Base-by-base conservation (phyloP, 2,113 vertebrate genomes). In the Cyanistes caeruleus region DNA sequence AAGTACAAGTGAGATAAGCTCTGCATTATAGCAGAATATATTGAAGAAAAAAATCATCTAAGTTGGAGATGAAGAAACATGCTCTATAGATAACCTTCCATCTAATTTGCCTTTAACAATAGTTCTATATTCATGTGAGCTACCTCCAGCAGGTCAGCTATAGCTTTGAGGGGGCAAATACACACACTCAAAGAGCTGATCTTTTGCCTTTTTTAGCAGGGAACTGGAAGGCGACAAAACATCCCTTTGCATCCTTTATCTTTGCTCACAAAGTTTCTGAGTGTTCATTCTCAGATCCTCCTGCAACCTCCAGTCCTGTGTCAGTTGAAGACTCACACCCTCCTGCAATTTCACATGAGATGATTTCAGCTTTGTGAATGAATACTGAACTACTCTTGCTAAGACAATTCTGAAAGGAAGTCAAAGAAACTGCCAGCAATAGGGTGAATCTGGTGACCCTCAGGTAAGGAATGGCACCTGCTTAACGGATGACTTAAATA, bases 101-200 rank as follows among this genome's bases (percentile, higher is more conserved):
- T 14, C 56, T 70, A 49, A 27, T 70, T 64, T 70, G n/a, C 33
- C 37, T 85, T 52, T 30, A 79, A 43, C 22, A 58, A 8, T 30
- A 79, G 46, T 43, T 72, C 51, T 46, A 3, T 48, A 65, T 24
- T 41, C 7, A 30, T 56, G 15, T 56, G 31, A 89, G 52, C 31
- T 48, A 18, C 49, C 14, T 70, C 67, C 76, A 83, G 64, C 49
- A 81, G 51, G 39, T 44, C 22, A 87, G 14, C 48, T 65, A 11
- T 4, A 52, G 37, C 62, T 89, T 11, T 53, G 24, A 49, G 56
- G 16, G 15, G 33, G 13, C 51, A 86, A n/a, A 49, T 4, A 37
- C 3, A 74, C 3, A 8, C 3, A 8, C 11, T 41, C 53, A 7
- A 53, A 53, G 51, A 2, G 0, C 58, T 83, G 51, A 20, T 6